A percentile compares a stretch with the other conserved stretches of the same genome.
phyloP scores from a whole-genome alignment of 2,888 invertebrate genomes.

The Oscheius sp. region DNA sequence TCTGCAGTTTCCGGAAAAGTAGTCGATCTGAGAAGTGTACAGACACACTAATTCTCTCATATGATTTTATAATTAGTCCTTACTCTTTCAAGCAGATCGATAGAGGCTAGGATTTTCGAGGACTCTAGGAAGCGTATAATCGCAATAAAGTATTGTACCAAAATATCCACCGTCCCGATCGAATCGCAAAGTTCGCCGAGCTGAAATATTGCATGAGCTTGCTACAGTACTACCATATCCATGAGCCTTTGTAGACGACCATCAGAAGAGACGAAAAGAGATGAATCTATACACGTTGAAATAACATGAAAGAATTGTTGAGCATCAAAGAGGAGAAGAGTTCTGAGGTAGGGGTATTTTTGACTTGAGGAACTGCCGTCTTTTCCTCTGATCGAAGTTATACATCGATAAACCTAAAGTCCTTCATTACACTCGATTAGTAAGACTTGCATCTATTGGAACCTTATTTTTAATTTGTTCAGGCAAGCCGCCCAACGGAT shows the following conservation, averaged over 20 bases:
- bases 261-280: conserved; percentile 49
- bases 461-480: conserved; percentile 46
- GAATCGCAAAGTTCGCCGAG: conserved; percentile 36
- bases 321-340: conserved; percentile 83
- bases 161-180: conserved; percentile 31
- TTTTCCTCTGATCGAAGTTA: conserved; percentile 46
- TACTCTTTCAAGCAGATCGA: conserved; percentile 41
- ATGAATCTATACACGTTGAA: conserved; percentile 60
- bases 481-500: conserved; percentile 77
- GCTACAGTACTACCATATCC: conserved; percentile 39
- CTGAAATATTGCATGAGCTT: conserved; percentile 25
- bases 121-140: conserved; percentile 39
- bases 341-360: conserved; percentile 72
- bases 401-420: conserved; percentile 49
- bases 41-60: conserved; percentile 15
- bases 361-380: conserved; percentile 34
- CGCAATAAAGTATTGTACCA: conserved; percentile 37
- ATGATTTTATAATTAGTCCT: not conserved
- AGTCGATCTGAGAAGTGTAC: conserved; percentile 30
- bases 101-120: conserved; percentile 33
- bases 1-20: conserved; percentile 36
- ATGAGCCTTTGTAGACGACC: conserved; percentile 45
- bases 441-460: conserved; percentile 47
- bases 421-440: not conserved
- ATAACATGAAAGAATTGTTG: conserved; percentile 74